These are phyloP conservation scores for Hemicentrotus pulcherrimus DNA, from an alignment of 35 echinoderm and acorn worm genomes.

Conservation along the genomic window DNA sequence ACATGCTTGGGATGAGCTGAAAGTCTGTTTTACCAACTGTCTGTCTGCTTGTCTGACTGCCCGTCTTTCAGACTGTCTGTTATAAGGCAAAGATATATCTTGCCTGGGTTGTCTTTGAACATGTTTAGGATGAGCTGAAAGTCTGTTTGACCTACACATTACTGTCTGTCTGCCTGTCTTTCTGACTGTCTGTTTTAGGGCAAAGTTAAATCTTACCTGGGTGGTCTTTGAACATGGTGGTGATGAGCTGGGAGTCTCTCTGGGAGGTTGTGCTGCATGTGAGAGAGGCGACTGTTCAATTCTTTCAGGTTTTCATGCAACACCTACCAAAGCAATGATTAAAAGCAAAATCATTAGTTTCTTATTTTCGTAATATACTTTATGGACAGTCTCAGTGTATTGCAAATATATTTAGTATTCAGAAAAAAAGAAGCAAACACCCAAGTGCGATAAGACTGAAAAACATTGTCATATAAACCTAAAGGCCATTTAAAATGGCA, in stretches of 20 bases:
- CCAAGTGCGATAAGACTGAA: background rate
- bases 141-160: background rate
- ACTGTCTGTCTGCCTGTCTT: background rate
- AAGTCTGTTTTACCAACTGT: background rate
- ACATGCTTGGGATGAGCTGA: background rate
- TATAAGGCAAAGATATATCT: background rate
- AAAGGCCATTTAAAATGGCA: too few species aligned
- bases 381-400: too few species aligned
- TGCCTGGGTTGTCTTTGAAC: background rate
- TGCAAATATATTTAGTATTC: too few species aligned
- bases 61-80: too few species aligned
- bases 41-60: too few species aligned
- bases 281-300: background rate
- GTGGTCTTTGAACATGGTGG: background rate
- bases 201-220: background rate
- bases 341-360: background rate
- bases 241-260: constrained; percentile 37
- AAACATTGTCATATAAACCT: background rate
- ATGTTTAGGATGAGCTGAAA: background rate
- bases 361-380: too few species aligned
- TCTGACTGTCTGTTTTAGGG: background rate
- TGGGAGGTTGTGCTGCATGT: constrained; percentile 16
- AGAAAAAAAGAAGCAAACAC: too few species aligned
- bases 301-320: constrained; percentile 14
- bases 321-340: background rate